Evolutionary conservation across 2,113 vertebrate genomes (phyloP), one percentile per base, ranked within the genome.

Genomic region (Theristicus caerulescens): DNA sequence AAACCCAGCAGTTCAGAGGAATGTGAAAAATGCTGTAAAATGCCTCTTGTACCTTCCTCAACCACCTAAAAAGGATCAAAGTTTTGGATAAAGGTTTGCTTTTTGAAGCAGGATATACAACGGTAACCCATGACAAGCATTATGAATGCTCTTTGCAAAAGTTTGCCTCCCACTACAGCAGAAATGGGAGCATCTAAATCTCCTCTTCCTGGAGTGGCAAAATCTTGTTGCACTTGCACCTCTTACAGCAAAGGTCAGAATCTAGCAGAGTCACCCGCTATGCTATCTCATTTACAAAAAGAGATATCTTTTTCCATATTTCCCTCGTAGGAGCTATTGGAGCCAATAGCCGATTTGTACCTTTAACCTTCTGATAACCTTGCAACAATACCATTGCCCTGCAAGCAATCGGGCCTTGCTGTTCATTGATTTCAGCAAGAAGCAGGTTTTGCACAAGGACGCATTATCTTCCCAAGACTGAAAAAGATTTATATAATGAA

Each of bases 301-400:
- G 16, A 83, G 36, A 1, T 4, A 70, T 72, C 29, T 69, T 90
- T 69, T 62, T 18, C 59, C 22, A 3, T 71, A 57, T 90, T 94
- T 93, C 58, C 44, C 57, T 86, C 76, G 25, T 1, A 59, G 73
- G 88, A 94, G 62, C 87, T 91, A 85, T 3, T 76, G 44, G 55
- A 91, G 73, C 58, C 87, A 94, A 71, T 13, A 76, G 81, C 52
- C 5, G 38, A 91, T 76, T 52, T 66, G 66, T 67, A 70, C 79
- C 82, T 83, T 92, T 71, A 86, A n/a, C 94, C 82, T 95, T 74
- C 73, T 72, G 92, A 96, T 97, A 96, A 96, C 89, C 95, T 85
- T 34, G 8, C 64, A 87, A 85, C 85, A 82, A 27, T 11, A 83
- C 54, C 59, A 47, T 58, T 38, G 80, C 92, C 89, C 92, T 58